A percentile compares a stretch with the other conserved stretches of the same genome.
Evolutionary conservation across 2,888 invertebrate species (phyloP).

Genomic region (Drosophila meridionalis): DNA sequence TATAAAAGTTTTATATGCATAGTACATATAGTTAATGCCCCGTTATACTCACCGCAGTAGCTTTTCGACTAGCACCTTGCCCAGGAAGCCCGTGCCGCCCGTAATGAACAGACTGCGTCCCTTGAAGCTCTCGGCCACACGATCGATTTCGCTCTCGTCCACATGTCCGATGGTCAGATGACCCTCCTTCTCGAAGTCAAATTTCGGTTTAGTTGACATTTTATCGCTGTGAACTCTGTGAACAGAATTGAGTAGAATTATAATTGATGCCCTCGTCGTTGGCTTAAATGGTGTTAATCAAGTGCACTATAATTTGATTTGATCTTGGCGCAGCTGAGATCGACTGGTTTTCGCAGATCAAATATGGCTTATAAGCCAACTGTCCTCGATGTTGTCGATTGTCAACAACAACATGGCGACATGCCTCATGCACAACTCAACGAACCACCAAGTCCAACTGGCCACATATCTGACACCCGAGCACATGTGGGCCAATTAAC

Average conservation of each 20-base stretch:
- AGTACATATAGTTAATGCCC: background rate
- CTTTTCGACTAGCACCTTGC: slow-evolving; percentile 85
- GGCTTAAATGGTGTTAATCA: slow-evolving; percentile 45
- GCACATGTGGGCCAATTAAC: slow-evolving; percentile 63
- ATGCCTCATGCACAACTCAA: slow-evolving; percentile 32
- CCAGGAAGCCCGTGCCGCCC: slow-evolving; percentile 85
- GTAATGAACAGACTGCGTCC: slow-evolving; percentile 84
- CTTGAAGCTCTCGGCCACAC: slow-evolving; percentile 82
- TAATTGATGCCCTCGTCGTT: slow-evolving; percentile 24
- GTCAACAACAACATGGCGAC: slow-evolving; percentile 16
- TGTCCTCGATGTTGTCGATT: slow-evolving; percentile 43
- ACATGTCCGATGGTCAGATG: slow-evolving; percentile 71
- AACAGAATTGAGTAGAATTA: slow-evolving; percentile 1
- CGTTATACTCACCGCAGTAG: slow-evolving; percentile 79
- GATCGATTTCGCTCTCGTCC: slow-evolving; percentile 81
- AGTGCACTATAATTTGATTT: slow-evolving; percentile 71
- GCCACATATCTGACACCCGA: slow-evolving; percentile 53
- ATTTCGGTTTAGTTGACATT: slow-evolving; percentile 82
- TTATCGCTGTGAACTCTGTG: background rate
- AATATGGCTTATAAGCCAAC: slow-evolving; percentile 15
- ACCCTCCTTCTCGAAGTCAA: slow-evolving; percentile 77
- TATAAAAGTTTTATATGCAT: background rate
- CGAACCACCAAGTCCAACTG: slow-evolving; percentile 22
- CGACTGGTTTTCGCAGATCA: slow-evolving; percentile 43
- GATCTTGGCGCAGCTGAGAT: slow-evolving; percentile 62